These are phyloP conservation scores for Drosophila tropicalis DNA, from an alignment of 1,140 invertebrate species.

Conservation along the genomic window DNA sequence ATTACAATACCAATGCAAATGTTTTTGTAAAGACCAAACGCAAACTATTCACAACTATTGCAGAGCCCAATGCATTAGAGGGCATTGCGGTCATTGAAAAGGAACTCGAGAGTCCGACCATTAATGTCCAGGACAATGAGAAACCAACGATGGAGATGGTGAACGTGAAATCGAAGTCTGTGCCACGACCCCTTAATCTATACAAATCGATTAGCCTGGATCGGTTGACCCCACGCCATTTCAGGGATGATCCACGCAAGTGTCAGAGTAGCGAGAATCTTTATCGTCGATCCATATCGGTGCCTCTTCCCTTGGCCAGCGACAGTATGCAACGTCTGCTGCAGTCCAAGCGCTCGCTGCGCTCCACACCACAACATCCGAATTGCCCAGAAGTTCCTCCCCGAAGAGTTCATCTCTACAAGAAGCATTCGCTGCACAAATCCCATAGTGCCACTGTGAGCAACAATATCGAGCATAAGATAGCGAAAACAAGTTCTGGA, in stretches of 20 bases:
- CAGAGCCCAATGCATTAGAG: conserved; percentile 60
- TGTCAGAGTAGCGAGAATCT: conserved; percentile 56
- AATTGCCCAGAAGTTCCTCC: conserved; percentile 55
- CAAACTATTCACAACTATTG: conserved; percentile 89
- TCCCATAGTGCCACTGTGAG: conserved; percentile 66
- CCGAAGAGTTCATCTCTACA: conserved; percentile 60
- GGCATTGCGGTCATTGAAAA: conserved; percentile 68
- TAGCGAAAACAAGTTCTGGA: conserved; percentile 74
- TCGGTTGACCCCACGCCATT: conserved; percentile 18
- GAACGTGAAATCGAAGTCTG: not conserved
- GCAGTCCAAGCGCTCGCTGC: conserved; percentile 26
- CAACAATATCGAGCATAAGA: conserved; percentile 74
- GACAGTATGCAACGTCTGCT: conserved; percentile 66
- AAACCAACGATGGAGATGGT: not conserved
- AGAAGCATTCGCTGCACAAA: conserved; percentile 67
- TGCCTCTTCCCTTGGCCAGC: conserved; percentile 65
- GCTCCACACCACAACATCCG: not conserved
- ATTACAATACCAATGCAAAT: conserved; percentile 81
- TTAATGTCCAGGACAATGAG: conserved; percentile 35
- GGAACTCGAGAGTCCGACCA: conserved; percentile 61
- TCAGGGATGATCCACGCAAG: conserved; percentile 43
- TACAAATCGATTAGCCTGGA: conserved; percentile 68
- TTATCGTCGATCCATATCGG: conserved; percentile 6
- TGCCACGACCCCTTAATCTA: conserved; percentile 39
- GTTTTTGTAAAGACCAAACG: conserved; percentile 90